These are phyloP conservation scores for Hypena proboscidalis DNA, from an alignment of 2,888 invertebrate genomes.

Conservation along the genomic window DNA sequence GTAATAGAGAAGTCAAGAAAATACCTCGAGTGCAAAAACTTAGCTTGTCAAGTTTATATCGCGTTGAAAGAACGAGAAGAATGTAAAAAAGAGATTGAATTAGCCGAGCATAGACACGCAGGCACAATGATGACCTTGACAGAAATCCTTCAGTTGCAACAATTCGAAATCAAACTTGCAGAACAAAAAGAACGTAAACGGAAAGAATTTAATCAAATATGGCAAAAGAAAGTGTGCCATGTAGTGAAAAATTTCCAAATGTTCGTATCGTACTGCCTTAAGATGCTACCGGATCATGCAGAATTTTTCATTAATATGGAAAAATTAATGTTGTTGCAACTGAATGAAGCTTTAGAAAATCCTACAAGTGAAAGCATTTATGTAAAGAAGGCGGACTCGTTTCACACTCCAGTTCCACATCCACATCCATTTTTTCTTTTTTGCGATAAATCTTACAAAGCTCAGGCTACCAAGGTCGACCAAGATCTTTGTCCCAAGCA, in stretches of 20 bases:
- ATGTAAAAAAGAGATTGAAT: conserved; percentile 57
- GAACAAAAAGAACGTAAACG: conserved; percentile 58
- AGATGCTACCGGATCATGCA: conserved; percentile 67
- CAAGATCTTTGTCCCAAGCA: conserved; percentile 64
- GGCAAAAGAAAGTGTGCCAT: conserved; percentile 71
- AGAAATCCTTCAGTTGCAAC: conserved; percentile 55
- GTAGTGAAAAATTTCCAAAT: conserved; percentile 73
- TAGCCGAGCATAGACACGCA: conserved; percentile 54
- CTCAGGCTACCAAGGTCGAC: conserved; percentile 56
- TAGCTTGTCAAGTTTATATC: conserved; percentile 77
- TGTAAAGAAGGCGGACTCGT: conserved; percentile 46
- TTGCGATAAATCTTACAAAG: conserved; percentile 64
- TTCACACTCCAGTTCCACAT: conserved; percentile 55
- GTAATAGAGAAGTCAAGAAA: conserved; percentile 66
- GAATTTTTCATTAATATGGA: conserved; percentile 78
- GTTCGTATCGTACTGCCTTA: conserved; percentile 70
- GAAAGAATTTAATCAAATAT: conserved; percentile 55
- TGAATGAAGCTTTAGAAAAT: conserved; percentile 61
- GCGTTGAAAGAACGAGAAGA: conserved; percentile 74
- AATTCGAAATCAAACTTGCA: conserved; percentile 59
- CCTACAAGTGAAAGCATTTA: conserved; percentile 65
- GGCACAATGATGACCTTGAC: conserved; percentile 58
- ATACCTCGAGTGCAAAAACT: conserved; percentile 65
- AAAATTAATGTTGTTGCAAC: conserved; percentile 71
- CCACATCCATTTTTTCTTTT: conserved; percentile 70